phyloP scores from a whole-genome alignment of 1,140 invertebrate genomes.

The Eulimnadia texana region DNA sequence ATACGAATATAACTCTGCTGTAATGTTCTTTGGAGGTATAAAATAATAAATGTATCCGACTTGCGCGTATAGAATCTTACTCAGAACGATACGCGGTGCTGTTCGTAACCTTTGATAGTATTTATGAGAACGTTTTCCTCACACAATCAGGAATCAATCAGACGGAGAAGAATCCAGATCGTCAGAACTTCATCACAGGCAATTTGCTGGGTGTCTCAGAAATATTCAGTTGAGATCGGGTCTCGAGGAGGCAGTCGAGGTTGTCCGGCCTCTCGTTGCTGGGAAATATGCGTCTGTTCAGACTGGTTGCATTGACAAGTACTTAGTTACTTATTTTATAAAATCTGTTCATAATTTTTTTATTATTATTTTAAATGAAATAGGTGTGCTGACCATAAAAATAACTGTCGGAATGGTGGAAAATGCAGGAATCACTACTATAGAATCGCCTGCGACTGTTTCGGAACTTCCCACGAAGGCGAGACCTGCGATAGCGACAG shows the following conservation, averaged over 20 bases:
- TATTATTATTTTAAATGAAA: slow-evolving; percentile 23
- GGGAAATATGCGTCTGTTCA: slow-evolving; percentile 73
- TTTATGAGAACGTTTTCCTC: too few species aligned
- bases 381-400: slow-evolving; percentile 54
- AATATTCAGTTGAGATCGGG: neutral
- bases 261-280: slow-evolving; percentile 58
- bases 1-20: too few species aligned
- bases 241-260: neutral
- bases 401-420: slow-evolving; percentile 66
- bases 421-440: slow-evolving; percentile 79
- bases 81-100: too few species aligned
- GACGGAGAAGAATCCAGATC: too few species aligned
- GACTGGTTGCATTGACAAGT: slow-evolving; percentile 66
- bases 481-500: slow-evolving; percentile 77
- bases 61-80: too few species aligned
- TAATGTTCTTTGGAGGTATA: too few species aligned
- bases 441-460: slow-evolving; percentile 72
- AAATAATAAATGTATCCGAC: too few species aligned
- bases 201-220: too few species aligned
- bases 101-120: too few species aligned
- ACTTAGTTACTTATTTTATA: too few species aligned
- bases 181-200: too few species aligned
- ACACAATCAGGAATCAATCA: too few species aligned
- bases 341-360: slow-evolving; percentile 4
- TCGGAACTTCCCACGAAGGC: slow-evolving; percentile 78